A percentile compares a stretch with the other conserved stretches of the same genome.
phyloP scores from a whole-genome alignment of 1,140 invertebrate genomes.

The Atta colombica region DNA sequence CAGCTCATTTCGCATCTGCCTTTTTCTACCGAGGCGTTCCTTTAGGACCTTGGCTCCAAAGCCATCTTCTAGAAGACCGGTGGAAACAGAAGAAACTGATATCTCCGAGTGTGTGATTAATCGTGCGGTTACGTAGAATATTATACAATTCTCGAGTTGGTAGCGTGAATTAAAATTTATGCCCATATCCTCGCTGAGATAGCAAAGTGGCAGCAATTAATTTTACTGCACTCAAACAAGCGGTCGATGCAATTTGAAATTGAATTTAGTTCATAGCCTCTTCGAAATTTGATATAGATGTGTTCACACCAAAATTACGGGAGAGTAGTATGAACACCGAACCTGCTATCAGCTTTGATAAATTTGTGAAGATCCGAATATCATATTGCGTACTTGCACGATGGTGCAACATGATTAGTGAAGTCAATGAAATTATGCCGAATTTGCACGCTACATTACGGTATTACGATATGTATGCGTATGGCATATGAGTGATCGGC shows the following conservation, averaged over 20 bases:
- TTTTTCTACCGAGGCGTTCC: constrained; percentile 70
- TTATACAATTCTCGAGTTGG: constrained; percentile 28
- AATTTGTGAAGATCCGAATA: constrained; percentile 3
- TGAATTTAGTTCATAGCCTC: neutral
- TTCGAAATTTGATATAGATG: constrained; percentile 10
- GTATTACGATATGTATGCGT: constrained; percentile 1
- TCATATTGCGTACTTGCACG: constrained; percentile 1
- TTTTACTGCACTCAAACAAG: neutral
- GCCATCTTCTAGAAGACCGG: neutral
- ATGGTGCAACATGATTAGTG: constrained; percentile 19
- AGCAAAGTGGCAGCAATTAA: neutral
- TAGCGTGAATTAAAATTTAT: constrained; percentile 43
- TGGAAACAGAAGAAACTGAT: constrained; percentile 41
- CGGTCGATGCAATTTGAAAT: neutral
- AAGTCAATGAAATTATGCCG: constrained; percentile 47
- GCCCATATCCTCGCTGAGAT: neutral
- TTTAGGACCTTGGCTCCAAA: constrained; percentile 17
- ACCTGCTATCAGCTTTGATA: neutral
- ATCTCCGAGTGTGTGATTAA: constrained; percentile 49
- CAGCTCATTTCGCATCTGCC: constrained; percentile 83
- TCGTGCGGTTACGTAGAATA: constrained; percentile 43
- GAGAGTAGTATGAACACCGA: neutral
- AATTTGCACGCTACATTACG: constrained; percentile 36
- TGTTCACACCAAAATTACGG: constrained; percentile 3
- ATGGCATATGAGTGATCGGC: constrained; percentile 37